These are phyloP conservation scores for Brachyptera risi DNA, from an alignment of 2,888 invertebrate species.

Conservation along the genomic window DNA sequence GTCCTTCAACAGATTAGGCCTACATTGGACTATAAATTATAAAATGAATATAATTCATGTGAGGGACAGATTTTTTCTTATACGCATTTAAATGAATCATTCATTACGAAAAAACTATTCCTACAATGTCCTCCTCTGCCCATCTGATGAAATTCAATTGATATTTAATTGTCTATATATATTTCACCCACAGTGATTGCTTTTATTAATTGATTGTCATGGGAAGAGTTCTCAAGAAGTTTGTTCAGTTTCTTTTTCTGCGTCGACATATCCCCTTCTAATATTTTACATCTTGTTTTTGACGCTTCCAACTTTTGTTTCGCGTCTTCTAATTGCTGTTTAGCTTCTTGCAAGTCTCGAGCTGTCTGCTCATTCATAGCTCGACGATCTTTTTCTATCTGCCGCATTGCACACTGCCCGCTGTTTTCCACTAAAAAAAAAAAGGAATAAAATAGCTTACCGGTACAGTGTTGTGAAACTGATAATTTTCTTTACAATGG, in stretches of 20 bases:
- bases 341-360: conserved; percentile 28
- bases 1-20: too few species aligned
- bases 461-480: too few species aligned
- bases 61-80: too few species aligned
- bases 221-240: conserved; percentile 58
- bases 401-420: conserved; percentile 19
- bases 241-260: conserved; percentile 57
- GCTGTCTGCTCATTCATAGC: conserved; percentile 21
- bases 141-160: too few species aligned
- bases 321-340: conserved; percentile 30
- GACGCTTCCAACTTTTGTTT: conserved; percentile 56
- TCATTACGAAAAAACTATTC: too few species aligned
- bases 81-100: too few species aligned
- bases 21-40: too few species aligned
- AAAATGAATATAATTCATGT: too few species aligned
- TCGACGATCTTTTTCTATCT: conserved; percentile 27
- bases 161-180: too few species aligned
- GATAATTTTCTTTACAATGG: too few species aligned
- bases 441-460: too few species aligned
- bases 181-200: conserved; percentile 52
- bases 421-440: conserved; percentile 42
- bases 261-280: conserved; percentile 59
- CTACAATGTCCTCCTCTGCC: too few species aligned
- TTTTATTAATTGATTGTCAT: conserved; percentile 59
- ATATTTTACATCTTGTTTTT: conserved; percentile 62